A percentile compares a stretch with the other conserved stretches of the same genome.
Conservation (phyloP, 2,888 invertebrate genomes). For the Pomacea canaliculata region DNA sequence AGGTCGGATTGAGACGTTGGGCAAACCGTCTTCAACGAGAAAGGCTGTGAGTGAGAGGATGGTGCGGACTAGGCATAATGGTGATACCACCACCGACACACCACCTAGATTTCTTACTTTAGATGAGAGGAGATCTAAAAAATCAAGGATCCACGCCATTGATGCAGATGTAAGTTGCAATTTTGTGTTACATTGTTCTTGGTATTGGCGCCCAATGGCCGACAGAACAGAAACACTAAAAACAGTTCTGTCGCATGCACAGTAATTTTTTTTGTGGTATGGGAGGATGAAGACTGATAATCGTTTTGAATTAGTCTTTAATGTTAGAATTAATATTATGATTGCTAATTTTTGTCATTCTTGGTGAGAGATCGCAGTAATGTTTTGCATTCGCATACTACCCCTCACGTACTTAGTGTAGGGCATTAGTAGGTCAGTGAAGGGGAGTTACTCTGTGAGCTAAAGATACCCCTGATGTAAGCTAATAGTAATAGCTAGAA, state of each 20-base stretch:
- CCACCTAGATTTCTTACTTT: conserved; percentile 33
- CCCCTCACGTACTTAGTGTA: too few relatives aligned
- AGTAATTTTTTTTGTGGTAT: background rate
- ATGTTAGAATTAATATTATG: background rate
- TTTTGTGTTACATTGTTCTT: conserved; percentile 4
- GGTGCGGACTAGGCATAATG: conserved; percentile 58
- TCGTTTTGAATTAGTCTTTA: background rate
- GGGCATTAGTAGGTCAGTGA: too few relatives aligned
- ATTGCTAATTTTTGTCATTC: background rate
- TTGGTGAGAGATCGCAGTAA: background rate
- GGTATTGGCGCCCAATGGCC: conserved; percentile 25
- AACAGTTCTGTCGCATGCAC: background rate
- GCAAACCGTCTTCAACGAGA: conserved; percentile 14
- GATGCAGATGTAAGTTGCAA: conserved; percentile 19
- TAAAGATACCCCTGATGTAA: too few relatives aligned
- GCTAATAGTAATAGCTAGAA: too few relatives aligned
- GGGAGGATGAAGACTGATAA: background rate
- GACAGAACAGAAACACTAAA: conserved; percentile 1
- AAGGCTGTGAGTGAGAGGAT: conserved; percentile 34
- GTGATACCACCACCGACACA: conserved; percentile 41
- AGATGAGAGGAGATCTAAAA: conserved; percentile 13
- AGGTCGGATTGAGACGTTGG: conserved; percentile 16
- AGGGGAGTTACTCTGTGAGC: too few relatives aligned
- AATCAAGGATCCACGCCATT: conserved; percentile 1
- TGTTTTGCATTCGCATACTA: too few relatives aligned